Base-by-base conservation (phyloP, 2,888 invertebrate genomes). In the Leptinotarsa haldemani region DNA sequence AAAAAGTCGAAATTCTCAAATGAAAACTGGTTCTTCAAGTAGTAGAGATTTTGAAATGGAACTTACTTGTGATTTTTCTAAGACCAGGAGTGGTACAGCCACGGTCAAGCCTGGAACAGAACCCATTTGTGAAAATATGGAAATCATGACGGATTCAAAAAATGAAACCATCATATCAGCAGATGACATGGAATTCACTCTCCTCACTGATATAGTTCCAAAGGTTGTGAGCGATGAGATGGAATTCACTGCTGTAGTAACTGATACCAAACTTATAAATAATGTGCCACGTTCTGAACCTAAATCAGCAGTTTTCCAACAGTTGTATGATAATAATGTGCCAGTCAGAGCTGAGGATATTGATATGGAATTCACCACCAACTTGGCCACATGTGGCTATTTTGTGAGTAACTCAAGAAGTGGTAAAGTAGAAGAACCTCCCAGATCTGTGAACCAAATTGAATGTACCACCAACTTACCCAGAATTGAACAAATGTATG, bases 341-440 rank as follows among this genome's bases (percentile, higher is more conserved):
- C 9, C 40, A 2, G 40, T 46, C 40, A 50, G 64, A 12, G 9
- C 65, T 61, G 53, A 18, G 58, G 66, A 70, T 58, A 30, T 56
- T 63, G 75, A 70, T 47, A 74, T 75, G 75, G 74, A 75, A 50
- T 73, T 78, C 22, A 76, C 78, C 40, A 53, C 47, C 15, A 56
- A 53, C 56, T 20, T 47, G 64, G 64, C 30, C 47, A 46, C 18
- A 40, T 5, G 3, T 18, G 30, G 16, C 16, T 30, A 30, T 30
- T 61, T 61, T n/a, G 16, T 30, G 2, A 40, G 7, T 61, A 12
- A 20, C 15, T 13, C 16, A n/a, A 30, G 30, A 61, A 40, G 40
- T n/a, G 9, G 9, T 9, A 40, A n/a, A 61, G 16, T 2, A 9
- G 16, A 61, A 61, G n/a, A 15, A 40, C 4, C 5, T 61, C 61